phyloP scores from a whole-genome alignment of 1,140 invertebrate genomes.

The Anastatus disparis region DNA sequence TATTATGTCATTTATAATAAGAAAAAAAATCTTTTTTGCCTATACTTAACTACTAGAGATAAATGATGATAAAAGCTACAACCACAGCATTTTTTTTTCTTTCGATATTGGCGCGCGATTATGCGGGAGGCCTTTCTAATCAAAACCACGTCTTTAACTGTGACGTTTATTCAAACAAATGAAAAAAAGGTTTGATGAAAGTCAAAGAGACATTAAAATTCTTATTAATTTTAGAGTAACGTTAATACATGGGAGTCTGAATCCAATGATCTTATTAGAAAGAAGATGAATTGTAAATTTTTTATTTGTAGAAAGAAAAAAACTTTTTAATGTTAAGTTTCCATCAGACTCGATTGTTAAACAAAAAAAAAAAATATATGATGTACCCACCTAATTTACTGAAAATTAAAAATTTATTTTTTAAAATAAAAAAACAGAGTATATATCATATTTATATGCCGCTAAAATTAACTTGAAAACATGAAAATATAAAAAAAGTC shows the following conservation, averaged over 20 bases:
- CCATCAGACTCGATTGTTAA: constrained; percentile 10
- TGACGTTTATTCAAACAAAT: neutral
- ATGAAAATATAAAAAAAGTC: constrained; percentile 17
- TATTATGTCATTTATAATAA: constrained; percentile 48
- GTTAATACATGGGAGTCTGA: neutral
- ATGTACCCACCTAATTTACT: constrained; percentile 25
- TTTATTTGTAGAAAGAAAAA: neutral
- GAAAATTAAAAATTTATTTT: neutral
- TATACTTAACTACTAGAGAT: constrained; percentile 46
- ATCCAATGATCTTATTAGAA: neutral
- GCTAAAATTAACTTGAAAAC: too few species aligned
- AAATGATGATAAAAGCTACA: constrained; percentile 40
- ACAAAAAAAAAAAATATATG: constrained; percentile 1
- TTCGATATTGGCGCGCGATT: constrained; percentile 45
- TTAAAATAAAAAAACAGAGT: neutral
- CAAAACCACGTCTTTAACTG: constrained; percentile 25
- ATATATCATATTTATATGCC: too few species aligned
- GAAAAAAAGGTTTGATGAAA: constrained; percentile 23
- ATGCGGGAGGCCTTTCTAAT: constrained; percentile 38
- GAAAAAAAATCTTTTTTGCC: constrained; percentile 48
- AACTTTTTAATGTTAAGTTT: constrained; percentile 16
- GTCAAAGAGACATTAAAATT: neutral
- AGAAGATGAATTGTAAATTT: constrained; percentile 15
- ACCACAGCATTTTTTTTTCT: constrained; percentile 50
- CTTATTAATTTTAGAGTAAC: constrained; percentile 16